Conservation (phyloP, 2,113 vertebrate genomes). For the Carlito syrichta region DNA sequence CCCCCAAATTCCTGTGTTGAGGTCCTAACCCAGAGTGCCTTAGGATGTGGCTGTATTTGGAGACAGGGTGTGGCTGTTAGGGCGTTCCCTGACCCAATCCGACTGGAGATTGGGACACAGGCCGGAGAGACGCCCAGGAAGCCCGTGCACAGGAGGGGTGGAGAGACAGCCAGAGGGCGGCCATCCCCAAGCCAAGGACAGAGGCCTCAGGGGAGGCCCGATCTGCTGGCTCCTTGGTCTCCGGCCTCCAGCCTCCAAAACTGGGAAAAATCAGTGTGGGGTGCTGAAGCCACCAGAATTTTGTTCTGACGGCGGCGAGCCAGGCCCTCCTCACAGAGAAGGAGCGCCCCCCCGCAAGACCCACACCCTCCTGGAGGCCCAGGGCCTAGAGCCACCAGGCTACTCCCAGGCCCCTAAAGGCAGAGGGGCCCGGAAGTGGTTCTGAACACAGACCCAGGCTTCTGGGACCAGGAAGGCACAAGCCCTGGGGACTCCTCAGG, state of each 20-base stretch:
- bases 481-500: not conserved
- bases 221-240: not conserved
- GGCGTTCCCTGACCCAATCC: not conserved
- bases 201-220: not conserved
- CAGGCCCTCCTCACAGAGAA: no score
- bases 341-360: no score
- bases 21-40: not conserved
- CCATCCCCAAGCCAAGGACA: not conserved
- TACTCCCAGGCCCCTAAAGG: accelerated
- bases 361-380: no score
- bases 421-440: not conserved
- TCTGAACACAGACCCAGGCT: accelerated
- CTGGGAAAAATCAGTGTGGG: no score
- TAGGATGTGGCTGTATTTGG: not conserved
- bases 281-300: not conserved
- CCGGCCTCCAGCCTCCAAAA: not conserved
- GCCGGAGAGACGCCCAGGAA: accelerated
- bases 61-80: not conserved
- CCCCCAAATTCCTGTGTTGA: not conserved
- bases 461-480: not conserved
- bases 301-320: accelerated
- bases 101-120: not conserved
- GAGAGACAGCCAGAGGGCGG: not conserved
- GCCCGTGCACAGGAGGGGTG: not conserved
- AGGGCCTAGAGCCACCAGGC: no score